Evolutionary conservation across 2,888 invertebrate species (phyloP).

Genomic region (Agrypnus murinus): DNA sequence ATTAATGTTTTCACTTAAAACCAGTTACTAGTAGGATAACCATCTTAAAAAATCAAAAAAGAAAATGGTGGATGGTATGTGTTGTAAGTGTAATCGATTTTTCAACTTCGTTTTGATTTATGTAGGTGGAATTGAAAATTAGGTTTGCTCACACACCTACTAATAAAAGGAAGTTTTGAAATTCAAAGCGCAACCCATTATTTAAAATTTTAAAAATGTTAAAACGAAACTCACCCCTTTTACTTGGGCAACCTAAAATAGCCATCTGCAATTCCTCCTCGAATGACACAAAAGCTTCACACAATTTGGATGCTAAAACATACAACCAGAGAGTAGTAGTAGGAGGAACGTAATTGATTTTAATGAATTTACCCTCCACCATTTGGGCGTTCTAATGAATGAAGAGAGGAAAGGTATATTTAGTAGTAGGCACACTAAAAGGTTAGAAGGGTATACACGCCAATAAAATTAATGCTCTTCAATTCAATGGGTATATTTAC

Average conservation of each 20-base stretch:
- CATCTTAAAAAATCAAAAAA: neutral
- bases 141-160: neutral
- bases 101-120: slow-evolving; percentile 6
- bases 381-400: slow-evolving; percentile 37
- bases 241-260: neutral
- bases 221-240: neutral
- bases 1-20: slow-evolving; percentile 38
- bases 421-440: slow-evolving; percentile 25
- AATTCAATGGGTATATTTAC: no score
- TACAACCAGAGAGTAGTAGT: no score
- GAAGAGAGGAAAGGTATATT: slow-evolving; percentile 33
- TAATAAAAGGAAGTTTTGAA: neutral
- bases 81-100: slow-evolving; percentile 18
- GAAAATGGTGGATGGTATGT: slow-evolving; percentile 13
- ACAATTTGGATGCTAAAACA: slow-evolving; percentile 16
- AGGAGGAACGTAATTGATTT: slow-evolving; percentile 9
- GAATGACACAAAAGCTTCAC: neutral
- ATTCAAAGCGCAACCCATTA: slow-evolving; percentile 1
- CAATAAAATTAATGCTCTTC: slow-evolving; percentile 32
- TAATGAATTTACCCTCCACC: slow-evolving; percentile 32
- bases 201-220: neutral
- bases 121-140: neutral
- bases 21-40: slow-evolving; percentile 9
- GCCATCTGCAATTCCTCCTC: slow-evolving; percentile 21
- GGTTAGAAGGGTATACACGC: slow-evolving; percentile 15